These are phyloP conservation scores for Anarrhichthys ocellatus DNA, from an alignment of 2,113 vertebrate species.

Conservation along the genomic window DNA sequence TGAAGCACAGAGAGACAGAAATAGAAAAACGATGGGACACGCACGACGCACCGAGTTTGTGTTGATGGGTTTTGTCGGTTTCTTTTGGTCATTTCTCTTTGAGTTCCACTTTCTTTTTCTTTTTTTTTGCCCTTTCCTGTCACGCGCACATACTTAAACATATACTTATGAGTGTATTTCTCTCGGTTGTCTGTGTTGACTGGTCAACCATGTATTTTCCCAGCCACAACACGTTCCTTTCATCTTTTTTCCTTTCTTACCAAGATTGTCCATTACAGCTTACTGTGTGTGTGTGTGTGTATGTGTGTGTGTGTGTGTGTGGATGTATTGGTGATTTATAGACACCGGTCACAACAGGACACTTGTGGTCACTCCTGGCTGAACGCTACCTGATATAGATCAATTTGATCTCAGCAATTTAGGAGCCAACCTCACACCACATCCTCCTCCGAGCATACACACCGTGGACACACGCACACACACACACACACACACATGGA, in stretches of 20 bases:
- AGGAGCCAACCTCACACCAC: constrained; percentile 33
- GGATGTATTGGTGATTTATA: constrained; percentile 44
- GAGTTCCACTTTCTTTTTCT: neutral
- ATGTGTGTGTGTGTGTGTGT: too few relatives aligned
- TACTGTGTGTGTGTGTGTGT: neutral
- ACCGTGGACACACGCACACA: neutral
- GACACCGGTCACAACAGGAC: constrained; percentile 43
- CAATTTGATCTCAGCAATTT: constrained; percentile 52
- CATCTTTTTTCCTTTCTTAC: neutral
- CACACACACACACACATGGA: neutral
- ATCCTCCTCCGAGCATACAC: constrained; percentile 26
- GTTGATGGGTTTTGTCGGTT: constrained; percentile 50
- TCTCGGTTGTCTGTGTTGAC: constrained; percentile 19
- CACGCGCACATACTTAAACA: constrained; percentile 1
- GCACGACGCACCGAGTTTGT: constrained; percentile 28
- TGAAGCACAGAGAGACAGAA: constrained; percentile 57
- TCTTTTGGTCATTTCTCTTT: neutral
- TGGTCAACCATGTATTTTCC: constrained; percentile 28
- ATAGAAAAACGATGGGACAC: constrained; percentile 50
- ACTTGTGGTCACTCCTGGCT: constrained; percentile 58
- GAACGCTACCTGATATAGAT: constrained; percentile 55
- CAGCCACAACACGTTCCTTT: constrained; percentile 25
- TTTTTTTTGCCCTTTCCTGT: neutral
- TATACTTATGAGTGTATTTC: neutral
- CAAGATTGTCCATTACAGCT: constrained; percentile 14